phyloP scores from a whole-genome alignment of 2,888 invertebrate species.

The Drosophila kuntzei region DNA sequence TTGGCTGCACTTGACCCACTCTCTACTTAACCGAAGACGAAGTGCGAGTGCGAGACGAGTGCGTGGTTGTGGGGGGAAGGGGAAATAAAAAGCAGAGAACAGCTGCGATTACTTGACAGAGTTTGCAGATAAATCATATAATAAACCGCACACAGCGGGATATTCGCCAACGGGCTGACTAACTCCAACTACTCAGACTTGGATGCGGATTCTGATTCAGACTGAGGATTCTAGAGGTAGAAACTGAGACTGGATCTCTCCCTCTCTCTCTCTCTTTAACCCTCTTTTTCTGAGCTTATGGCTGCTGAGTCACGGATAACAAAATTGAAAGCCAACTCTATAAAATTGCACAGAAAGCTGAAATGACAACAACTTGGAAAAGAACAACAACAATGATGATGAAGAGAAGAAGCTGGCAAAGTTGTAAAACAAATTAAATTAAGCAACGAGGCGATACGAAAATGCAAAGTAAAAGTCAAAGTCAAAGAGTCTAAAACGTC shows the following conservation, averaged over 20 bases:
- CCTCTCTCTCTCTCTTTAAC: not conserved
- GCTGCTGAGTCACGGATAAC: slow-evolving; percentile 65
- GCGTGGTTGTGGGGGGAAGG: slow-evolving; percentile 1
- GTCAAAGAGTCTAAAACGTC: slow-evolving; percentile 37
- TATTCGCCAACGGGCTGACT: slow-evolving; percentile 39
- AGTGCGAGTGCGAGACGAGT: slow-evolving; percentile 34
- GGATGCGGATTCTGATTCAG: slow-evolving; percentile 29
- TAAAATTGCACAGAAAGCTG: slow-evolving; percentile 51
- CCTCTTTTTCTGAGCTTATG: slow-evolving; percentile 4
- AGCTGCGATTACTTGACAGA: slow-evolving; percentile 28
- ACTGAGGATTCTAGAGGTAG: slow-evolving; percentile 13
- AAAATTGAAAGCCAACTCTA: slow-evolving; percentile 63
- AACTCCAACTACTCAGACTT: slow-evolving; percentile 25
- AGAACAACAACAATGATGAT: not conserved
- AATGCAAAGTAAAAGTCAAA: slow-evolving; percentile 70
- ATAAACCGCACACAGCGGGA: slow-evolving; percentile 76
- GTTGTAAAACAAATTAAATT: slow-evolving; percentile 73
- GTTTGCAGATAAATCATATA: slow-evolving; percentile 72
- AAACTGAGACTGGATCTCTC: slow-evolving; percentile 1
- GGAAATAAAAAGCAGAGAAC: slow-evolving; percentile 5
- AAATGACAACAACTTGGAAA: slow-evolving; percentile 14
- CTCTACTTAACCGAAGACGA: slow-evolving; percentile 40
- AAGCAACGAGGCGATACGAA: slow-evolving; percentile 47
- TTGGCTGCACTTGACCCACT: slow-evolving; percentile 81
- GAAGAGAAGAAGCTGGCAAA: slow-evolving; percentile 27